Base-by-base conservation (phyloP, 2,888 invertebrate genomes). In the Colletes collaris region DNA sequence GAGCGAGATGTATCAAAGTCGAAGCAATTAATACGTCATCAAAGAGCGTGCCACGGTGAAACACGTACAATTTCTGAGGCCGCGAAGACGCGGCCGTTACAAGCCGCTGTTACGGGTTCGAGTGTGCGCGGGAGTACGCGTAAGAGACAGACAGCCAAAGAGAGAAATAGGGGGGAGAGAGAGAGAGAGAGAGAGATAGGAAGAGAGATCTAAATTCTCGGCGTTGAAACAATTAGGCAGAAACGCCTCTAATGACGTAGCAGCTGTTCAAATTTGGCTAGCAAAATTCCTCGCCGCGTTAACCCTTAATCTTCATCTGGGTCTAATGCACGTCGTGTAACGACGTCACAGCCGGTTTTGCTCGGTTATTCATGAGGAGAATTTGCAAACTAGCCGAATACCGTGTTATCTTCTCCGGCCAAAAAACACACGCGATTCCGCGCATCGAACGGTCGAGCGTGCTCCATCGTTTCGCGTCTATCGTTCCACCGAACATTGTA, bases 11-110 rank as follows among this genome's bases (percentile, higher is more conserved):
- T 85, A 89, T 88, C 90, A 90, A 90, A 90, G 87, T 86, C 85
- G 74, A 70, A 77, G 86, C 89, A 91, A 91, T 91, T 91, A 90
- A 91, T 91, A 88, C 85, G 81, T 91, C 90, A 82, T 89, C 89
- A 89, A 86, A 88, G 89, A 83, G 65, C 62, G 76, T 60, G 83
- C 46, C 19, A 56, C 62, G 71, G 55, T 76, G 84, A 76, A 79
- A 79, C 74, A 76, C 69, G 55, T 10, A 83, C 81, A 84, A 88
- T 86, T 84, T 82, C 86, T 79, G 72, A 78, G 72, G 67, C 67
- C 64, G 46, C 49, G 60, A 79, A 83, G 78, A 76, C 72, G 80
- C 64, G 76, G 73, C 77, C 73, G 74, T 78, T 80, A 76, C 73
- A 2, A 46, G 10, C 44, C 44, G 44, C 44, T 46, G 44, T 46